Evolutionary conservation across 2,113 vertebrate species (phyloP).

Genomic region (Elephantulus edwardii): DNA sequence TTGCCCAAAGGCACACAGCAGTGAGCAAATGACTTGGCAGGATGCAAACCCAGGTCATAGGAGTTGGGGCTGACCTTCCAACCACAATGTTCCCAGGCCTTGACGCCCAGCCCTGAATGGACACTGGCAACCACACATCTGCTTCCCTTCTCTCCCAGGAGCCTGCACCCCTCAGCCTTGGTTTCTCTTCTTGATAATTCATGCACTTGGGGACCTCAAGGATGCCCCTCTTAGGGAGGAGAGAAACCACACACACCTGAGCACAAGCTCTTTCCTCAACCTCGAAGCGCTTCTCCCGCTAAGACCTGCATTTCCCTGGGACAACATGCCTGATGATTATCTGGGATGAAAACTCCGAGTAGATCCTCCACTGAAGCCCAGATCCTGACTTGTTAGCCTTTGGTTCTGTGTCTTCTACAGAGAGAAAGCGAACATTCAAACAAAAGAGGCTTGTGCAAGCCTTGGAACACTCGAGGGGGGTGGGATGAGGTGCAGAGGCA

Average conservation of each 20-base stretch:
- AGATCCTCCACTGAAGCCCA: not conserved
- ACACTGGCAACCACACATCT: not conserved
- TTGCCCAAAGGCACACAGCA: not conserved
- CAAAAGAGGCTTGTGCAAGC: not conserved
- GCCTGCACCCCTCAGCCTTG: not conserved
- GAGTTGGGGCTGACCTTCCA: not conserved
- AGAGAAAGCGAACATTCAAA: not conserved
- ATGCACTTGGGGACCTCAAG: rapidly evolving
- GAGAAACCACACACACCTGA: not conserved
- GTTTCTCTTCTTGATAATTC: not conserved
- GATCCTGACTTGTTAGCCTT: not conserved
- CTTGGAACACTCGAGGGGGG: not conserved
- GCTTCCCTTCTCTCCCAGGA: not conserved
- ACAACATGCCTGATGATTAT: not conserved
- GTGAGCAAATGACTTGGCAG: not conserved
- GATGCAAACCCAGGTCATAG: not conserved
- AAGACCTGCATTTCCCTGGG: not conserved
- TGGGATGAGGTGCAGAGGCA: slow-evolving; percentile 23
- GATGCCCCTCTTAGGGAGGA: not conserved
- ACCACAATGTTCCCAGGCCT: not conserved
- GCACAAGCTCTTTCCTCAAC: not conserved
- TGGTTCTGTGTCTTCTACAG: not conserved
- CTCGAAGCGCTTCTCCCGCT: not conserved
- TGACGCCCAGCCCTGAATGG: not conserved
- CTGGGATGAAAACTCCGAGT: not conserved